A percentile compares a stretch with the other conserved stretches of the same genome.
Evolutionary conservation across 2,113 vertebrate genomes (phyloP).

Genomic region (Rallus limicola): DNA sequence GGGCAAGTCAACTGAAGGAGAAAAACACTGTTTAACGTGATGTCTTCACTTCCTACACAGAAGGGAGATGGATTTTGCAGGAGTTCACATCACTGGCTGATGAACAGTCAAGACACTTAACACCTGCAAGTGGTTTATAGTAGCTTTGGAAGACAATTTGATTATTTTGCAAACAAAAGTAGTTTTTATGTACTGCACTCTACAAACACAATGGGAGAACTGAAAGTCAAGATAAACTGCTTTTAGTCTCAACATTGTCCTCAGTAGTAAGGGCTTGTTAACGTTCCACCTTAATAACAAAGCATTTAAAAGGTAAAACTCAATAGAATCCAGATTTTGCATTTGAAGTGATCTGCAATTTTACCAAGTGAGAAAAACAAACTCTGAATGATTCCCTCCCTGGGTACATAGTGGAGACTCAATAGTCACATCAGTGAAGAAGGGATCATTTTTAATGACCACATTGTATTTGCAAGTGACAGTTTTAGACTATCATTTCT

Average conservation of each 20-base stretch:
- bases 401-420: background rate
- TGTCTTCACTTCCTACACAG: background rate
- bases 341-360: background rate
- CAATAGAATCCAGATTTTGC: background rate
- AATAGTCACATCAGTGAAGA: background rate
- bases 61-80: background rate
- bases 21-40: background rate
- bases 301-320: background rate
- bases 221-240: constrained; percentile 35
- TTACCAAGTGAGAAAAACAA: background rate
- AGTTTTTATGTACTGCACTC: constrained; percentile 35
- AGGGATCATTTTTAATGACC: background rate
- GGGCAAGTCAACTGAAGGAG: background rate
- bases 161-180: constrained; percentile 49
- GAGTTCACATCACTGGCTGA: background rate
- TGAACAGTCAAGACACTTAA: background rate
- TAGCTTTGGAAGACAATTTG: background rate
- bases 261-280: background rate
- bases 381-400: background rate
- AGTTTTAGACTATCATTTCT: background rate
- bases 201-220: constrained; percentile 42
- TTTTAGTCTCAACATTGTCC: background rate
- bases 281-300: background rate
- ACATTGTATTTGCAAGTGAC: background rate
- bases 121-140: background rate